These are phyloP conservation scores for Bovichtus variegatus DNA, from an alignment of 2,797 vertebrate species.

Conservation along the genomic window DNA sequence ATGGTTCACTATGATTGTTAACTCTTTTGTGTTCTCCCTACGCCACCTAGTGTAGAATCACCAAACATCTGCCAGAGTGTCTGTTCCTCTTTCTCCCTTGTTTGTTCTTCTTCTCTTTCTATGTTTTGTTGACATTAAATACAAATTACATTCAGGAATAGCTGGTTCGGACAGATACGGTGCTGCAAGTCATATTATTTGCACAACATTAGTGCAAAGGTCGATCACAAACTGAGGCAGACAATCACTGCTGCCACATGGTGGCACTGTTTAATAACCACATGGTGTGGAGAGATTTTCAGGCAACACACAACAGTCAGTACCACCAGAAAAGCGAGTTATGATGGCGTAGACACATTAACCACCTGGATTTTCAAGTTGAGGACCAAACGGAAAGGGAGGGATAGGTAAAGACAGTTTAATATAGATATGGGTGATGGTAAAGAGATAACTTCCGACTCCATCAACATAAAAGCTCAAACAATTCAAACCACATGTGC, in stretches of 20 bases:
- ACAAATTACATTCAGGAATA: not conserved
- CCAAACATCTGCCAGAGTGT: not conserved
- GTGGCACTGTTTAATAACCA: slow-evolving; percentile 46
- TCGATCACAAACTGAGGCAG: not conserved
- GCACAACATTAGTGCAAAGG: not conserved
- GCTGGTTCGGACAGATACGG: not conserved
- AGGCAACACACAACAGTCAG: not conserved
- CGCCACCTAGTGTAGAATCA: slow-evolving; percentile 64
- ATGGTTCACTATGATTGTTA: not conserved
- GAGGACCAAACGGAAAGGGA: not conserved
- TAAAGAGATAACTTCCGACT: not conserved
- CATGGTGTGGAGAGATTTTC: not conserved
- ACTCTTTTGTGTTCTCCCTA: slow-evolving; percentile 23
- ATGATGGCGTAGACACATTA: not conserved
- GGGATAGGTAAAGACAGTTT: not conserved
- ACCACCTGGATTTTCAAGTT: not conserved
- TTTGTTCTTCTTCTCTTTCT: not conserved
- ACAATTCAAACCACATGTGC: not conserved
- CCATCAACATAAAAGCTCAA: not conserved
- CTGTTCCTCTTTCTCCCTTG: not conserved
- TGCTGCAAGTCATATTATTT: not conserved
- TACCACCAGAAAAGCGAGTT: not conserved
- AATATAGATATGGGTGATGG: not conserved
- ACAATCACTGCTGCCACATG: not conserved
- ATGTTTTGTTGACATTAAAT: not conserved